Percentiles rank a stretch among this genome's conserved stretches.
Evolutionary conservation across 53 echinoderm and acorn worm species (phyloP).

Genomic region (Paelopatides confundens): DNA sequence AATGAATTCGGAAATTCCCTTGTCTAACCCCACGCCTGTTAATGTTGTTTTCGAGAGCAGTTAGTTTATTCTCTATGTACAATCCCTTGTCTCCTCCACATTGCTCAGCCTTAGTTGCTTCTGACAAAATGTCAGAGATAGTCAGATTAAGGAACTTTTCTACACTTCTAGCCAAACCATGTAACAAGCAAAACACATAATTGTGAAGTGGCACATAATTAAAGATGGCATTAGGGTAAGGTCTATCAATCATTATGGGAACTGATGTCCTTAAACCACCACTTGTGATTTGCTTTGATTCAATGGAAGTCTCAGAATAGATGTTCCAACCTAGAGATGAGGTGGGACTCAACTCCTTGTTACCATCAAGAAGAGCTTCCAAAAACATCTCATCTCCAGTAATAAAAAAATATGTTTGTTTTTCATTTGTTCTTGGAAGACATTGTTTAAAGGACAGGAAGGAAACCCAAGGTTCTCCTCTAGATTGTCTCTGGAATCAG

Average conservation of each 20-base stretch:
- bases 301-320: conserved; percentile 49
- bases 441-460: background rate
- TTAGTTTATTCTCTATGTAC: background rate
- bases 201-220: conserved; percentile 49
- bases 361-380: conserved; percentile 64
- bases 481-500: too few species aligned
- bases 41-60: conserved; percentile 40
- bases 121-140: conserved; percentile 55
- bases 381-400: too few species aligned
- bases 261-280: conserved; percentile 54
- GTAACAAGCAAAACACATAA: too few species aligned
- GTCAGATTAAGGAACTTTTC: conserved; percentile 68
- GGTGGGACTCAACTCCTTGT: conserved; percentile 57
- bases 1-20: conserved; percentile 68
- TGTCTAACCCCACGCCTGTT: conserved; percentile 62
- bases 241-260: conserved; percentile 39
- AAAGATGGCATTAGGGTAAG: conserved; percentile 60
- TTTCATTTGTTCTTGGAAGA: background rate
- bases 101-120: conserved; percentile 51
- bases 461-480: too few species aligned
- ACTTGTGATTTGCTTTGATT: conserved; percentile 53
- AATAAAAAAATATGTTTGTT: conserved; percentile 11
- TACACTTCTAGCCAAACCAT: conserved; percentile 65
- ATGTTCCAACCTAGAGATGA: conserved; percentile 77
- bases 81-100: background rate